These are phyloP conservation scores for Agonopterix subpropinquella DNA, from an alignment of 2,888 invertebrate species.

Conservation along the genomic window DNA sequence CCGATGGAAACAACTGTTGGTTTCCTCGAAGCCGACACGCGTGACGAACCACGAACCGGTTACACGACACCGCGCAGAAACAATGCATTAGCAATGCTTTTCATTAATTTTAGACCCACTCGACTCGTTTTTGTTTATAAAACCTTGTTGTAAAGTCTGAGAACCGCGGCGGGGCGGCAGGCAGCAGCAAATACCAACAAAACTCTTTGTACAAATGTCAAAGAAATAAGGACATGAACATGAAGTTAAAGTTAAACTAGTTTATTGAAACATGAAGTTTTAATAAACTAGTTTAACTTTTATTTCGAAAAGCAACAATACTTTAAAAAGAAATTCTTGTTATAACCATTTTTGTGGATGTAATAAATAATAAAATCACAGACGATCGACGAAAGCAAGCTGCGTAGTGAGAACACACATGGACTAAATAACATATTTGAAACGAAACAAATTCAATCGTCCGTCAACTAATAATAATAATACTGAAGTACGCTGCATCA, in stretches of 20 bases:
- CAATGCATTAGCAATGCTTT: constrained; percentile 57
- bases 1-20: constrained; percentile 65
- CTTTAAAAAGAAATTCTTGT: too few species aligned
- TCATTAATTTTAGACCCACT: constrained; percentile 47
- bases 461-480: constrained; percentile 17
- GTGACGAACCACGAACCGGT: constrained; percentile 59
- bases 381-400: too few species aligned
- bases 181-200: constrained; percentile 24
- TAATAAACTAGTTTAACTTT: too few species aligned
- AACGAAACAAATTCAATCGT: constrained; percentile 17
- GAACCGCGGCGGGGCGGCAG: constrained; percentile 21
- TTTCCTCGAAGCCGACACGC: constrained; percentile 62
- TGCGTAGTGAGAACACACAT: constrained; percentile 20
- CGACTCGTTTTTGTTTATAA: constrained; percentile 35
- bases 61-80: constrained; percentile 60
- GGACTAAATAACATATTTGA: constrained; percentile 23
- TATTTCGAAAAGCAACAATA: too few species aligned
- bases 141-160: constrained; percentile 26
- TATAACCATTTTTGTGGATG: too few species aligned
- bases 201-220: constrained; percentile 27
- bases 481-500: constrained; percentile 28
- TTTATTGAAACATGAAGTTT: too few species aligned
- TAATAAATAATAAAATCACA: too few species aligned
- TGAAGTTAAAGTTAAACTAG: too few species aligned
- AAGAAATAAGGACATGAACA: not conserved